These are phyloP conservation scores for Melanotaenia trifasciata DNA, from an alignment of 2,797 vertebrate genomes.

Conservation along the genomic window DNA sequence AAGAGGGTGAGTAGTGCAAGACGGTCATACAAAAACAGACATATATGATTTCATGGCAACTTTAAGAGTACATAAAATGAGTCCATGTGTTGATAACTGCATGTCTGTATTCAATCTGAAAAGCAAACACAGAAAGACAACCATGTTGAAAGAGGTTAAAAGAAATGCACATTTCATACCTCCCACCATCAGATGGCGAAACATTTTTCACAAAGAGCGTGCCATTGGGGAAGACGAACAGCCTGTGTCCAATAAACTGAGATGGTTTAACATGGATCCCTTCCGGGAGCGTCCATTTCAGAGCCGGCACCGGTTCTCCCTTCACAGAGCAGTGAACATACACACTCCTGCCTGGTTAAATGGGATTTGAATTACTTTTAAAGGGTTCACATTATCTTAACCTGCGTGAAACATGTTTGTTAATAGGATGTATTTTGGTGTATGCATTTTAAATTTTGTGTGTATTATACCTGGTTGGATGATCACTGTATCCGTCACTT, in stretches of 20 bases:
- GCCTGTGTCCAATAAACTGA: conserved; percentile 79
- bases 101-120: conserved; percentile 1
- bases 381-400: conserved; percentile 1
- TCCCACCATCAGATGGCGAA: conserved; percentile 76
- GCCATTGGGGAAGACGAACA: conserved; percentile 87
- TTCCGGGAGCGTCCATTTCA: conserved; percentile 83
- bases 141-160: background rate
- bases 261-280: conserved; percentile 81
- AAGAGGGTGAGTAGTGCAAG: background rate
- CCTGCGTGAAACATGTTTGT: too few relatives aligned
- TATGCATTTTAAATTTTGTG: background rate
- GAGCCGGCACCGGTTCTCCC: conserved; percentile 79
- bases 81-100: background rate
- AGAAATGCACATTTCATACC: conserved; percentile 52
- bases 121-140: background rate
- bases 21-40: background rate
- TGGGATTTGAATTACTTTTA: background rate
- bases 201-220: conserved; percentile 81
- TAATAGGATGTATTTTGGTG: background rate
- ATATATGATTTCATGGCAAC: background rate
- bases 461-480: conserved; percentile 69
- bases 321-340: conserved; percentile 83
- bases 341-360: conserved; percentile 71
- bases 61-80: background rate
- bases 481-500: conserved; percentile 66